Evolutionary conservation across 1,140 invertebrate genomes (phyloP), one percentile per base, ranked within the genome.

Genomic region (Linepithema humile): DNA sequence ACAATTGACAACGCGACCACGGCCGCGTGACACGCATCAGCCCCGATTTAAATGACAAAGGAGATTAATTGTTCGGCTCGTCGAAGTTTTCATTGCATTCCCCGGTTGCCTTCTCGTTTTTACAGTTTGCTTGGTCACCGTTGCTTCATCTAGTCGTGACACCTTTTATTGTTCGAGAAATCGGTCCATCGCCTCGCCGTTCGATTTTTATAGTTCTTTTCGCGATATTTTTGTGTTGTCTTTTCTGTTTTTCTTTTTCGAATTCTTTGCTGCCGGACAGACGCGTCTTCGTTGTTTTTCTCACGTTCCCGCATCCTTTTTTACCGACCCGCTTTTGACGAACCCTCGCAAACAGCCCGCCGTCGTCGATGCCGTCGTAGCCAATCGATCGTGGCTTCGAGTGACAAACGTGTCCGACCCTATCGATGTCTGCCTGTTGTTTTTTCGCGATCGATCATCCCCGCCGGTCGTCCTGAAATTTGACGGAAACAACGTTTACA

Each of bases 21-120:
- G 78, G 55, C 60, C 78, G 78, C 77, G 48, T 82, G 82, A 89
- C 85, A 85, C 85, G 83, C 85, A 85, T 85, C 75, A 69, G 15
- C 43, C 82, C 35, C 85, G 65, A 88, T 91, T 89, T 88, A 85
- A 91, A 88, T 86, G 88, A 91, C 90, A 90, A 90, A 90, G 82
- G 59, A 82, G 80, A 88, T 91, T 90, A 88, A 90, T 89, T 84
- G 75, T 69, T 32, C 29, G 45, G 45, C 70, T 57, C 45, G 73
- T 74, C 43, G 57, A 32, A 86, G 64, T 85, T 82, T 89, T 87
- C 82, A 67, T 59, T 53, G 29, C 57, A 72, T 65, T 26, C 53
- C 26, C 62, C 20, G 10, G 35, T 20, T 20, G 26, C 43, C 26
- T 43, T 20, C 17, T 15, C 23, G 6, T 20, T 2, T 55, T 38